Percentiles rank a stretch among this genome's conserved stretches.
Conservation (phyloP, 2,888 invertebrate species). For the Cremastinae sp. region DNA sequence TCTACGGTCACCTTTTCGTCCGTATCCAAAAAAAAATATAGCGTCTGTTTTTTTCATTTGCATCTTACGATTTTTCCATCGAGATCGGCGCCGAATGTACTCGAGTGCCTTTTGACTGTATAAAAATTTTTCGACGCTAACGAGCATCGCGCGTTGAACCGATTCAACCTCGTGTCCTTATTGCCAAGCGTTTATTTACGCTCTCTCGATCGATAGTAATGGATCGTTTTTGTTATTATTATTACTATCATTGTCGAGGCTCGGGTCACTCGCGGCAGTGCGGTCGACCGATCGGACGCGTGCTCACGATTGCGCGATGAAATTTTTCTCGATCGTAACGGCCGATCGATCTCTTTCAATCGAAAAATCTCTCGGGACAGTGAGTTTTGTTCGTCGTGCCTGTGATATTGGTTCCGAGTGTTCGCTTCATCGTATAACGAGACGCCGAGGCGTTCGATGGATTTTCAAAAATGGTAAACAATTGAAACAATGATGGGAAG, state of each 20-base stretch:
- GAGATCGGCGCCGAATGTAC: neutral
- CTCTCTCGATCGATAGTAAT: constrained; percentile 16
- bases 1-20: neutral
- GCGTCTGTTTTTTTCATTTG: constrained; percentile 10
- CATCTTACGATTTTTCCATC: neutral
- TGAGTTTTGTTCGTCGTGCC: neutral
- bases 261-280: constrained; percentile 28
- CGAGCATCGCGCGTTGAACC: neutral
- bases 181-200: neutral
- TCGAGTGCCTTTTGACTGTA: too few species aligned
- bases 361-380: neutral
- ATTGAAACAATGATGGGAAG: constrained; percentile 46
- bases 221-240: constrained; percentile 33
- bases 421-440: constrained; percentile 2
- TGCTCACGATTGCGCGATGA: constrained; percentile 55
- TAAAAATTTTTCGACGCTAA: neutral
- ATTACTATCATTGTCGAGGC: constrained; percentile 8
- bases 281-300: constrained; percentile 32
- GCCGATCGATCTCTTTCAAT: neutral
- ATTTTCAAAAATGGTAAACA: constrained; percentile 38
- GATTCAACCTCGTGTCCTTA: neutral
- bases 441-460: neutral
- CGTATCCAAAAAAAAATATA: neutral
- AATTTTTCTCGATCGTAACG: constrained; percentile 7
- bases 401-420: neutral